Conservation (phyloP, 1,140 invertebrate species). For the Anoplophora glabripennis region DNA sequence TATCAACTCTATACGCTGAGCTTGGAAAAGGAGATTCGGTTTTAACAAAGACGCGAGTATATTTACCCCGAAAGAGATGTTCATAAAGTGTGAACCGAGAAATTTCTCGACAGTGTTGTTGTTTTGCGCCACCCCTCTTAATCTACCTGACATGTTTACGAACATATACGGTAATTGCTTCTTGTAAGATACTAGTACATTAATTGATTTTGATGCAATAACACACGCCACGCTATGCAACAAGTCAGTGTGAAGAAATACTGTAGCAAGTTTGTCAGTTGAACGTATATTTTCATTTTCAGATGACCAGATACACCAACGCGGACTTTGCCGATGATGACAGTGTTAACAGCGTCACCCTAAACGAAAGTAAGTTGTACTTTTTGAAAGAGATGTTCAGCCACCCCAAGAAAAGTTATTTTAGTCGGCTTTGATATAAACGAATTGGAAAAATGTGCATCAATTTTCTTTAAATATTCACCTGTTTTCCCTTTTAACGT, state of each 20-base stretch:
- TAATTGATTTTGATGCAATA: not conserved
- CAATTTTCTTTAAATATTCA: no score
- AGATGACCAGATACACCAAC: constrained; percentile 85
- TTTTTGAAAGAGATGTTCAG: no score
- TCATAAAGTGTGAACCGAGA: no score
- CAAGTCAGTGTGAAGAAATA: not conserved
- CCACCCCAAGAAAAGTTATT: no score
- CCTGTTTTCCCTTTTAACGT: no score
- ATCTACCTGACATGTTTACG: not conserved
- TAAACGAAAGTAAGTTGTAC: constrained; percentile 58
- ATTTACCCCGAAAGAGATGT: no score
- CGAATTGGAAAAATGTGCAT: no score
- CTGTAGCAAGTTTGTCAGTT: not conserved
- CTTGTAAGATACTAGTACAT: not conserved
- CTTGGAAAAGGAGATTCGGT: no score
- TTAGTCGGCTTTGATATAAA: no score
- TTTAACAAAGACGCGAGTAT: no score
- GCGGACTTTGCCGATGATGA: constrained; percentile 81
- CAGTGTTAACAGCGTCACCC: constrained; percentile 76
- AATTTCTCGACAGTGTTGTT: no score
- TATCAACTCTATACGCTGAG: no score
- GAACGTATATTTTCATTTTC: constrained; percentile 41
- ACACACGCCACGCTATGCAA: not conserved
- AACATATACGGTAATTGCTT: not conserved
- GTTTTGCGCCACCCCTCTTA: not conserved